Evolutionary conservation across 37 sponge, comb jelly and placozoan genomes (phyloP), one percentile per base, ranked within the genome.

Genomic region (Beroe ovata): DNA sequence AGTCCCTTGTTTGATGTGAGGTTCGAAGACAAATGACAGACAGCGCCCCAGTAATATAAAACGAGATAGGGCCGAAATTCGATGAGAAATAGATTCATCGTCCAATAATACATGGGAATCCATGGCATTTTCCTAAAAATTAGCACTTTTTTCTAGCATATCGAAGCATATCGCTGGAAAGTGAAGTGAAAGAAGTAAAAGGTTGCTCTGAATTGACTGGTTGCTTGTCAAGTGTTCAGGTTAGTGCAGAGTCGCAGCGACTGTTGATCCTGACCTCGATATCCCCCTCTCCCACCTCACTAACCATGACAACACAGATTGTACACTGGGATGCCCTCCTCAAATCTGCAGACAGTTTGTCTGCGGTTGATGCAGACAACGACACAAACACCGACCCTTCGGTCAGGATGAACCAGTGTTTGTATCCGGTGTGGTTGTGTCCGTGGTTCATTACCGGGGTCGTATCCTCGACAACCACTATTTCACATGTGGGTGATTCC

Each of bases 381-480:
- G 84, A 77, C 47, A 77, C 84, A 1, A 77, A 40, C 84, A 32
- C 54, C 4, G 26, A 11, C 18, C 4, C 41, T 1, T 77, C 84
- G 25, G 42, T 8, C 18, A n/a, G n/a, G 8, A 77, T 39, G 69
- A 77, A 77, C 84, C 84, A 77, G 28, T 77, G 84, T 77, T 77
- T 77, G 84, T 77, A 77, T 23, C 84, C 84, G 20, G 38, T 34
- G 71, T 29, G 38, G 38, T 3, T 19, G 47, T 77, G 84, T 4
- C 19, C 38, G 20, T 62, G 63, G 29, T 37, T 37, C 1, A 3
- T 14, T 2, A 16, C 16, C 2, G 69, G 69, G 18, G 69, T 2
- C 18, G 69, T 33, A 18, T 25, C 69, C 22, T 61, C 63, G 2
- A 29, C 36, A 33, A 66, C 36, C 36, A 66, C 32, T 30, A 66